A percentile compares a stretch with the other conserved stretches of the same genome.
Conservation (phyloP, 2,888 invertebrate genomes). For the Cosmopolites sordidus region DNA sequence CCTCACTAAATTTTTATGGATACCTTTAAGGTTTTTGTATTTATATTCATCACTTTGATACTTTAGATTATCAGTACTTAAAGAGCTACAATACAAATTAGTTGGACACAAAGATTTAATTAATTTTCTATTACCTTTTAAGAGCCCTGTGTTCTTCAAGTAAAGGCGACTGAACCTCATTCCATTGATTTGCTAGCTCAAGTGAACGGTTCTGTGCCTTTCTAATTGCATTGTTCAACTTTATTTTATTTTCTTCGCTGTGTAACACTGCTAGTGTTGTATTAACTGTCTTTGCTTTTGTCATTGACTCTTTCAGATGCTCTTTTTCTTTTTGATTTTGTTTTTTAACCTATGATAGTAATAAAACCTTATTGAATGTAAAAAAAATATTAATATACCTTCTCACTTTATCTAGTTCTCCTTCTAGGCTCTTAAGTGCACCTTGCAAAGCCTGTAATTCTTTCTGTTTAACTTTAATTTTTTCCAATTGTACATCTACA, state of each 20-base stretch:
- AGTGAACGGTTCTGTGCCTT: constrained; percentile 60
- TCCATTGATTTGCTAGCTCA: constrained; percentile 67
- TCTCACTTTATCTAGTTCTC: constrained; percentile 30
- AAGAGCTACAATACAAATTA: constrained; percentile 17
- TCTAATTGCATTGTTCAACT: constrained; percentile 57
- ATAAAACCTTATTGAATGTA: too few relatives aligned
- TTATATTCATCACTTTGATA: constrained; percentile 38
- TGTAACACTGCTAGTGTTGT: constrained; percentile 62
- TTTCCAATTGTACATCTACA: constrained; percentile 43
- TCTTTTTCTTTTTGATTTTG: constrained; percentile 45
- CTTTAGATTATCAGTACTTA: constrained; percentile 34
- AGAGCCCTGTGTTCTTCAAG: constrained; percentile 54
- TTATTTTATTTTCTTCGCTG: constrained; percentile 57
- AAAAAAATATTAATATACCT: too few relatives aligned
- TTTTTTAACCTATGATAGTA: constrained; percentile 18
- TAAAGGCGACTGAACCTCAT: constrained; percentile 64
- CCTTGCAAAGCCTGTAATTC: constrained; percentile 36
- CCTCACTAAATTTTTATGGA: constrained; percentile 39
- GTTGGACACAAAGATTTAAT: not conserved
- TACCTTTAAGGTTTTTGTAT: constrained; percentile 43
- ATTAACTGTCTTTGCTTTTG: constrained; percentile 53
- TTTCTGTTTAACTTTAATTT: constrained; percentile 42
- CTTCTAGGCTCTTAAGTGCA: constrained; percentile 27
- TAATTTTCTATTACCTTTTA: constrained; percentile 20
- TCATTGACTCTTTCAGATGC: constrained; percentile 45